Evolutionary conservation across 2,113 vertebrate genomes (phyloP).

Genomic region (Raja brachyura): DNA sequence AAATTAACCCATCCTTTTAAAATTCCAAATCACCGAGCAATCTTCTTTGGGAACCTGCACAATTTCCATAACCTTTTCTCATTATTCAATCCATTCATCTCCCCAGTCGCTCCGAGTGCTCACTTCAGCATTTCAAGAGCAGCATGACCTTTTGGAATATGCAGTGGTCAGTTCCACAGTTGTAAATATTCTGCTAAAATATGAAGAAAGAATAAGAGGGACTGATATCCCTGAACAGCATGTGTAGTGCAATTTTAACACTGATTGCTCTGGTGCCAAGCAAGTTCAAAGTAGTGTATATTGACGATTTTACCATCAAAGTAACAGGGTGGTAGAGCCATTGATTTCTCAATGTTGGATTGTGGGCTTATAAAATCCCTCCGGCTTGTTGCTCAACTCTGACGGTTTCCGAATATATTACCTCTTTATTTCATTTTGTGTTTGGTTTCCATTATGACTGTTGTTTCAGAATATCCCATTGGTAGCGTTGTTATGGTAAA

Average conservation of each 20-base stretch:
- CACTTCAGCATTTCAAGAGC: neutral
- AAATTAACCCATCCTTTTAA: neutral
- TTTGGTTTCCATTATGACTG: neutral
- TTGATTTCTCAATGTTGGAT: neutral
- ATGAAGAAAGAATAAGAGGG: neutral
- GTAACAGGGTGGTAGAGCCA: neutral
- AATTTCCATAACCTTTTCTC: neutral
- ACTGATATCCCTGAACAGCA: neutral
- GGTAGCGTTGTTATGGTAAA: neutral
- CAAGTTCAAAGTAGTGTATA: neutral
- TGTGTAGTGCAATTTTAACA: neutral
- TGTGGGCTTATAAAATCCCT: neutral
- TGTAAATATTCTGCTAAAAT: neutral
- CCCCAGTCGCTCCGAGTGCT: neutral
- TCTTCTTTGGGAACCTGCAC: neutral
- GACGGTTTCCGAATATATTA: neutral
- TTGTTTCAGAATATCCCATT: neutral
- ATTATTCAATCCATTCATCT: neutral
- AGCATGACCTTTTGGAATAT: neutral
- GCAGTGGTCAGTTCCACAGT: neutral
- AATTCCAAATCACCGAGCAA: neutral
- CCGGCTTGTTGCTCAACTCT: neutral
- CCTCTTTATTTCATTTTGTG: conserved; percentile 13
- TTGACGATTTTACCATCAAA: neutral
- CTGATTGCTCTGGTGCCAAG: neutral